phyloP scores from a whole-genome alignment of 1,140 invertebrate species.

The Oreohelix idahoensis region DNA sequence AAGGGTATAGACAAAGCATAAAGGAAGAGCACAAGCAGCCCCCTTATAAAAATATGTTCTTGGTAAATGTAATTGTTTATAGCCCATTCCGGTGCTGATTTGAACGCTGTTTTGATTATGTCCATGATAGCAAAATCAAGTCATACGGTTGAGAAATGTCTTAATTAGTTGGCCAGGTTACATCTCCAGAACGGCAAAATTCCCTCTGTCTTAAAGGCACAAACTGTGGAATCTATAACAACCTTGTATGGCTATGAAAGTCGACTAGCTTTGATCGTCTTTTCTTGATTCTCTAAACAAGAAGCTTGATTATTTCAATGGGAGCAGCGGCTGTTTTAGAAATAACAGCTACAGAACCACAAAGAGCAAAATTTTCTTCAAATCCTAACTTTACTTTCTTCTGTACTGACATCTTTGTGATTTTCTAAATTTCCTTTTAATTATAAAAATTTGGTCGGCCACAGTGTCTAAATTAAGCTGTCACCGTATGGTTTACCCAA shows the following conservation, averaged over 20 bases:
- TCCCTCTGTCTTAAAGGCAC: slow-evolving; percentile 71
- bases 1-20: slow-evolving; percentile 95
- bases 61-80: slow-evolving; percentile 68
- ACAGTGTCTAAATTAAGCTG: too few species aligned
- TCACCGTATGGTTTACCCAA: too few species aligned
- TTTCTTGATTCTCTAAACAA: slow-evolving; percentile 80
- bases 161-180: slow-evolving; percentile 87
- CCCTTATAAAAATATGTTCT: slow-evolving; percentile 91
- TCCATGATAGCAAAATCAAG: slow-evolving; percentile 97
- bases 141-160: slow-evolving; percentile 95
- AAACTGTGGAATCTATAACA: slow-evolving; percentile 72
- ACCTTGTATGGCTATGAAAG: slow-evolving; percentile 72
- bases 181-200: slow-evolving; percentile 91
- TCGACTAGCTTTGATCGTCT: slow-evolving; percentile 72
- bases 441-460: too few species aligned
- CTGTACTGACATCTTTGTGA: too few species aligned
- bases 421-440: too few species aligned
- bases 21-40: slow-evolving; percentile 92
- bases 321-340: slow-evolving; percentile 76
- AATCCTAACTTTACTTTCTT: slow-evolving; percentile 59
- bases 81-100: slow-evolving; percentile 63
- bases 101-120: slow-evolving; percentile 81
- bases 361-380: slow-evolving; percentile 72
- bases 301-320: slow-evolving; percentile 93
- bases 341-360: slow-evolving; percentile 72